Evolutionary conservation across 1,140 invertebrate genomes (phyloP).

Genomic region (Phymorhynchus buccinoides): DNA sequence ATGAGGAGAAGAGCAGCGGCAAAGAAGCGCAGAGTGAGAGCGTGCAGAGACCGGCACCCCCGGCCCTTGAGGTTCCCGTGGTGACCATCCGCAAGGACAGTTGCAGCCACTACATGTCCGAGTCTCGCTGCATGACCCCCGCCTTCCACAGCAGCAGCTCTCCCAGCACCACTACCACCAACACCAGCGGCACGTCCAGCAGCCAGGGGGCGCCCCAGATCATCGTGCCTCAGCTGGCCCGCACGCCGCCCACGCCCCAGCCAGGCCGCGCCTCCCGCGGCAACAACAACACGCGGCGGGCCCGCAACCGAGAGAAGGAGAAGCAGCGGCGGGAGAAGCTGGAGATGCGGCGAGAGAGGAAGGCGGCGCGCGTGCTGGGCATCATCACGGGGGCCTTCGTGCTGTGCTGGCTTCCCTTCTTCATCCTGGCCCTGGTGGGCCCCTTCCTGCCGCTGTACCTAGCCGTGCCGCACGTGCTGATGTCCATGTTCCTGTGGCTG

Average conservation of each 20-base stretch:
- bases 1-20: constrained; percentile 8
- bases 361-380: constrained; percentile 74
- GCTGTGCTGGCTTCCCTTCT: constrained; percentile 74
- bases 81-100: constrained; percentile 18
- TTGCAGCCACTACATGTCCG: constrained; percentile 22
- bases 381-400: constrained; percentile 74
- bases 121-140: constrained; percentile 4
- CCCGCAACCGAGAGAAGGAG: constrained; percentile 58
- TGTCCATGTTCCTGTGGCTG: constrained; percentile 71
- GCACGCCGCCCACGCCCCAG: not conserved
- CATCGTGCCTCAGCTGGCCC: constrained; percentile 46
- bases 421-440: constrained; percentile 68
- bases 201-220: constrained; percentile 15
- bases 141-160: constrained; percentile 19
- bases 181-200: constrained; percentile 25
- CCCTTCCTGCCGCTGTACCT: constrained; percentile 62
- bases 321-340: constrained; percentile 69
- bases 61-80: not conserved
- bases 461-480: constrained; percentile 67
- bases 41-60: not conserved
- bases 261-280: constrained; percentile 35
- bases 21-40: not conserved
- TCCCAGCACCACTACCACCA: constrained; percentile 23
- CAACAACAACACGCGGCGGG: constrained; percentile 57
- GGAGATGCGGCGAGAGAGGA: constrained; percentile 74